Conservation (phyloP, 2,797 vertebrate species). For the Eurystomus glaucurus region DNA sequence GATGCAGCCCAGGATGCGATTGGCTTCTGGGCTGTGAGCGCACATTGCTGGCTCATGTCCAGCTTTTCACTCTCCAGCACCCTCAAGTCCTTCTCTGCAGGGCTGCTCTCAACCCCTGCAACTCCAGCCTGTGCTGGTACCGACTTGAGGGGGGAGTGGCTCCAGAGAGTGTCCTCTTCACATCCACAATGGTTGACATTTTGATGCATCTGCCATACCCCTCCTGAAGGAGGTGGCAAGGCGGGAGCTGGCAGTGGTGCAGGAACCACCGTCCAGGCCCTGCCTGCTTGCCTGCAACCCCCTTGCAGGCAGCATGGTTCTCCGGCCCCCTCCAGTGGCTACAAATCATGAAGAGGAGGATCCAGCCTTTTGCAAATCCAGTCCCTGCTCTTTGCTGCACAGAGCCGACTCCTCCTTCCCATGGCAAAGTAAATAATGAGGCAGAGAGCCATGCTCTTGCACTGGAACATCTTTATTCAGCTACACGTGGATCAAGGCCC, state of each 20-base stretch:
- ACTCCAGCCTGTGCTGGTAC: neutral
- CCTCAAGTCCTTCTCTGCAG: neutral
- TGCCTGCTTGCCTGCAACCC: neutral
- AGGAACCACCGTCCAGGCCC: neutral
- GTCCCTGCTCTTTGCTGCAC: neutral
- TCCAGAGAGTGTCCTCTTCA: neutral
- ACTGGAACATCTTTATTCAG: neutral
- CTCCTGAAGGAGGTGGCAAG: neutral
- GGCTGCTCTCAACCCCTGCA: neutral
- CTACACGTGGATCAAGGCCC: neutral
- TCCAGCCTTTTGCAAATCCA: neutral
- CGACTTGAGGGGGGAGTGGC: no score
- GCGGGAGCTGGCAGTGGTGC: neutral
- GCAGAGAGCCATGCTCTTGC: neutral
- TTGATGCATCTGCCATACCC: neutral
- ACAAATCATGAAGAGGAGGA: neutral
- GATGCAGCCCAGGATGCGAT: no score
- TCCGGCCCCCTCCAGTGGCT: conserved; percentile 71
- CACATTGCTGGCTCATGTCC: neutral
- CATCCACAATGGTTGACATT: accelerated
- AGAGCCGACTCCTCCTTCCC: neutral
- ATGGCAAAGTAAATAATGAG: neutral
- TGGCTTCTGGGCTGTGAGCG: no score
- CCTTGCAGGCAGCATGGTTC: neutral
- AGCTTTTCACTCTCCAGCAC: neutral